Evolutionary conservation across 2,113 vertebrate species (phyloP).

Genomic region (Scopus umbretta): DNA sequence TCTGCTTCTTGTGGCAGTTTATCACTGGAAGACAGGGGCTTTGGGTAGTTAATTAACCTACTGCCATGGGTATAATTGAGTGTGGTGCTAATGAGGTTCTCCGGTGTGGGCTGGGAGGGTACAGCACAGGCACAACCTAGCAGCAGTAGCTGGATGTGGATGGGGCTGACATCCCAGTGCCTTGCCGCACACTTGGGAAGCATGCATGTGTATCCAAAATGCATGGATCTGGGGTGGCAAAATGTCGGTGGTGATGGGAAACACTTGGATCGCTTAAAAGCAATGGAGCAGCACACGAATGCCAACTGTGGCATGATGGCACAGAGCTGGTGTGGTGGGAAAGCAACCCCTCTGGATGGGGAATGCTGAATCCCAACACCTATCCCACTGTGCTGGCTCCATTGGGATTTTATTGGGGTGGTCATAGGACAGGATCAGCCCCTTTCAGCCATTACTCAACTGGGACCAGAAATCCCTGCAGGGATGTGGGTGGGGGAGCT

Average conservation of each 20-base stretch:
- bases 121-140: accelerated
- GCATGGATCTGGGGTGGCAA: accelerated
- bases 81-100: neutral
- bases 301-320: accelerated
- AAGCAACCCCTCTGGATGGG: neutral
- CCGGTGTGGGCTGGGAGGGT: neutral
- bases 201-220: accelerated
- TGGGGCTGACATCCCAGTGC: neutral
- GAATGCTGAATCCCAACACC: neutral
- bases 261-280: neutral
- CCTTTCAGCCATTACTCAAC: neutral
- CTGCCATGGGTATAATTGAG: neutral
- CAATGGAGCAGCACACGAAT: accelerated
- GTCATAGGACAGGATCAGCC: neutral
- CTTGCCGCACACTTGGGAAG: neutral
- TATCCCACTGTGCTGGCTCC: neutral
- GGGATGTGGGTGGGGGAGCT: constrained; percentile 20
- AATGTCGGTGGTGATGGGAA: neutral
- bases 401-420: no score
- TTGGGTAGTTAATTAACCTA: neutral
- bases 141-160: neutral
- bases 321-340: neutral
- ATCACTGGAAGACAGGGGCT: accelerated
- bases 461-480: neutral
- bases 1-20: neutral